These are phyloP conservation scores for Brachyistius frenatus DNA, from an alignment of 2,113 vertebrate genomes.

Conservation along the genomic window DNA sequence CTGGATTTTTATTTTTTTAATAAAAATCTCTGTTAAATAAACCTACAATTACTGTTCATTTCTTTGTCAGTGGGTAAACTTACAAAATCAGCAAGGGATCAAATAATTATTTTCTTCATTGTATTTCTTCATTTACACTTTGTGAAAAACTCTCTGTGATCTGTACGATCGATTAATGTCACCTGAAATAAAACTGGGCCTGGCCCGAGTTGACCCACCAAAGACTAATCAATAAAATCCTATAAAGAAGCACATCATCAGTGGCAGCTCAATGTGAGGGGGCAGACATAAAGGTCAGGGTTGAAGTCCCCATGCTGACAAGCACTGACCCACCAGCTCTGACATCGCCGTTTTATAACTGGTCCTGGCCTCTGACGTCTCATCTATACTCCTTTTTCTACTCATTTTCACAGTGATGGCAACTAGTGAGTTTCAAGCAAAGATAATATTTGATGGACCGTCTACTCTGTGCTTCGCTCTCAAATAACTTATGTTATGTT, in stretches of 20 bases:
- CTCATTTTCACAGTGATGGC: no score
- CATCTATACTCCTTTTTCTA: no score
- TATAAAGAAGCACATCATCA: neutral
- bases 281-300: neutral
- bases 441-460: no score
- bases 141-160: constrained; percentile 2
- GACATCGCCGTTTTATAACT: neutral
- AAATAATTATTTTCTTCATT: no score
- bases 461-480: no score
- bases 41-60: no score
- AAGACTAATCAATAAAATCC: neutral
- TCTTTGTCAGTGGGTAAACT: no score
- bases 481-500: no score
- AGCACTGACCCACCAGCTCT: neutral
- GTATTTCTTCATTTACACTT: constrained; percentile 9
- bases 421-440: no score
- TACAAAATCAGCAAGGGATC: no score
- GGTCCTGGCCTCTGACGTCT: neutral
- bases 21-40: no score
- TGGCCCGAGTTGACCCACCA: neutral
- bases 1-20: no score
- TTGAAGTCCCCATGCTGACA: neutral
- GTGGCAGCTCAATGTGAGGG: neutral
- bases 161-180: neutral
- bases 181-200: neutral